A percentile compares a stretch with the other conserved stretches of the same genome.
phyloP scores from a whole-genome alignment of 2,888 invertebrate genomes.

The Smittia sp. region DNA sequence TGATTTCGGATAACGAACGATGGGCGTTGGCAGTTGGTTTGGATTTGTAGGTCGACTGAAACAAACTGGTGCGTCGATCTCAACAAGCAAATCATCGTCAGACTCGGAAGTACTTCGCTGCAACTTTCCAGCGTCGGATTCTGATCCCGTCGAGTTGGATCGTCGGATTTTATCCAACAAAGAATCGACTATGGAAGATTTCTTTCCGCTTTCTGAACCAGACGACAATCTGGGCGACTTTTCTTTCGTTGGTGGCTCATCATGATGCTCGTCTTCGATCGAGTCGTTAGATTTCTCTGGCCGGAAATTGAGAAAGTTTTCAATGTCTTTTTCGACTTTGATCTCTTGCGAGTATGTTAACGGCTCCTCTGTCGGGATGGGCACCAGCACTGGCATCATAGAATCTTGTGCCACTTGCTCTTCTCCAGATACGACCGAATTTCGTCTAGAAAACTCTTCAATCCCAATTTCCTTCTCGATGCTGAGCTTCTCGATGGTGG shows the following conservation, averaged over 20 bases:
- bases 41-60: background rate
- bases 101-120: background rate
- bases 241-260: background rate
- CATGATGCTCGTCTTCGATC: background rate
- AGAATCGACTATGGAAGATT: constrained; percentile 17
- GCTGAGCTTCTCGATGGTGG: no score
- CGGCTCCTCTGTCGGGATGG: no score
- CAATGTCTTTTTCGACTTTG: no score
- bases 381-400: no score
- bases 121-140: background rate
- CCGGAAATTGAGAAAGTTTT: no score
- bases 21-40: constrained; percentile 50
- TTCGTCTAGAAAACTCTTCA: no score
- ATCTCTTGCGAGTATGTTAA: no score
- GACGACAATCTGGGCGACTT: background rate
- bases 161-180: constrained; percentile 17
- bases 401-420: no score
- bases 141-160: background rate
- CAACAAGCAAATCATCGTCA: constrained; percentile 10
- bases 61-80: background rate
- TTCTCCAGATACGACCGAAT: no score
- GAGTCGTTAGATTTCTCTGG: no score
- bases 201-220: background rate
- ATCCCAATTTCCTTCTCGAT: no score
- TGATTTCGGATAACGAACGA: constrained; percentile 45